These are phyloP conservation scores for Porites evermanni DNA, from an alignment of 92 coral and sea anemone genomes.

Conservation along the genomic window DNA sequence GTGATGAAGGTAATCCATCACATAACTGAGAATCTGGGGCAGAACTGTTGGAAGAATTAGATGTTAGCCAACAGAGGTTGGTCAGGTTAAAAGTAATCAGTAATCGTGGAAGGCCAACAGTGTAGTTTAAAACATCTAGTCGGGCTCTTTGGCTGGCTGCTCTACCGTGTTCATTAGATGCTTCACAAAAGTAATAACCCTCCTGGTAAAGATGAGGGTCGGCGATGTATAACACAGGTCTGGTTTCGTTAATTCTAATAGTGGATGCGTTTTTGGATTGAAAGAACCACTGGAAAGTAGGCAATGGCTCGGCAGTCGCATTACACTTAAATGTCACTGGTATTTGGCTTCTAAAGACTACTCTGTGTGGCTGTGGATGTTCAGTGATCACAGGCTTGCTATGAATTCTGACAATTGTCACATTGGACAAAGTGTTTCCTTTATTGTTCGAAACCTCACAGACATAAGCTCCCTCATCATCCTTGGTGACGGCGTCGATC, in stretches of 20 bases:
- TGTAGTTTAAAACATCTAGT: slow-evolving; percentile 60
- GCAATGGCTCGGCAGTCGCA: slow-evolving; percentile 66
- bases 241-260: slow-evolving; percentile 40
- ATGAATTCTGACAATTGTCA: slow-evolving; percentile 59
- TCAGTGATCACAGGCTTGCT: slow-evolving; percentile 59
- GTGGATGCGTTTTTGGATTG: slow-evolving; percentile 28
- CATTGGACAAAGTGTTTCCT: slow-evolving; percentile 62
- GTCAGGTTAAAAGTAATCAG: slow-evolving; percentile 52
- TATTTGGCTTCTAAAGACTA: slow-evolving; percentile 24
- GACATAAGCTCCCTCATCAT: slow-evolving; percentile 60
- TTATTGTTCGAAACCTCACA: slow-evolving; percentile 66
- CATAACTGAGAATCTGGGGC: too few species aligned
- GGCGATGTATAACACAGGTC: slow-evolving; percentile 44
- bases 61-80: background rate
- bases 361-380: slow-evolving; percentile 51
- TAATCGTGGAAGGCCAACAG: slow-evolving; percentile 66
- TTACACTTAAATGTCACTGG: slow-evolving; percentile 59
- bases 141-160: slow-evolving; percentile 57
- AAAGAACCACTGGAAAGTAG: slow-evolving; percentile 70
- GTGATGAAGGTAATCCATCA: slow-evolving; percentile 8
- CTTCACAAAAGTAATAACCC: slow-evolving; percentile 67
- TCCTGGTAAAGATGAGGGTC: slow-evolving; percentile 43
- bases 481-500: slow-evolving; percentile 21
- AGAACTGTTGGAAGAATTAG: background rate
- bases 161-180: slow-evolving; percentile 57